Evolutionary conservation across 2,113 vertebrate genomes (phyloP).

Genomic region (Sinocyclocheilus grahami): DNA sequence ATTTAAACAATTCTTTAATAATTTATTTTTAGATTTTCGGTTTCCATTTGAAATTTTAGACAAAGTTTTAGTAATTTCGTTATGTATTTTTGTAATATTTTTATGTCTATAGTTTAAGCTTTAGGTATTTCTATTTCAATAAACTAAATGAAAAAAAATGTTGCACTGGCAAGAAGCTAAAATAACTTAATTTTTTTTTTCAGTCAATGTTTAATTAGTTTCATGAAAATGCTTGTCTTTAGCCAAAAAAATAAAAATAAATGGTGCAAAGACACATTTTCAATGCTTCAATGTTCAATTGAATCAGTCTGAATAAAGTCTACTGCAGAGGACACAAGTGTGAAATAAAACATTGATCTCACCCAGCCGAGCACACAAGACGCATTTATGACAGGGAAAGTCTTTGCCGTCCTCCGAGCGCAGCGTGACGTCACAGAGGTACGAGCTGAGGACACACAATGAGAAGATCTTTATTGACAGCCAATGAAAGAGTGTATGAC

Average conservation of each 20-base stretch:
- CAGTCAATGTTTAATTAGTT: neutral
- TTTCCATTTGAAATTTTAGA: neutral
- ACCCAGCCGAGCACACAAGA: constrained; percentile 96
- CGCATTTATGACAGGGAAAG: constrained; percentile 94
- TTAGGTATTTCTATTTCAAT: too few species aligned
- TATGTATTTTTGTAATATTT: too few species aligned
- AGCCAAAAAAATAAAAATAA: neutral
- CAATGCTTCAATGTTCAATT: neutral
- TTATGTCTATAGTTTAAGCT: too few species aligned
- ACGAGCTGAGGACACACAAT: constrained; percentile 76
- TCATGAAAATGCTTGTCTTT: neutral
- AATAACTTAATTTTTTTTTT: neutral
- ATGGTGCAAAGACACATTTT: neutral
- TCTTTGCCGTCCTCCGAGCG: constrained; percentile 93
- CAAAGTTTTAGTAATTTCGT: too few species aligned
- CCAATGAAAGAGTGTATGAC: too few species aligned
- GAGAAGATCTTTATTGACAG: neutral
- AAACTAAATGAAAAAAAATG: too few species aligned
- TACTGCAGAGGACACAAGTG: neutral
- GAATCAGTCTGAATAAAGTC: neutral
- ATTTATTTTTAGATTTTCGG: neutral
- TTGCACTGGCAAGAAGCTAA: too few species aligned
- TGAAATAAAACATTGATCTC: constrained; percentile 58
- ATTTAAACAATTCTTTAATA: too few species aligned
- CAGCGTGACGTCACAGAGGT: constrained; percentile 90